Conservation (phyloP, 2,888 invertebrate species). For the Drosophila paramelanica region DNA sequence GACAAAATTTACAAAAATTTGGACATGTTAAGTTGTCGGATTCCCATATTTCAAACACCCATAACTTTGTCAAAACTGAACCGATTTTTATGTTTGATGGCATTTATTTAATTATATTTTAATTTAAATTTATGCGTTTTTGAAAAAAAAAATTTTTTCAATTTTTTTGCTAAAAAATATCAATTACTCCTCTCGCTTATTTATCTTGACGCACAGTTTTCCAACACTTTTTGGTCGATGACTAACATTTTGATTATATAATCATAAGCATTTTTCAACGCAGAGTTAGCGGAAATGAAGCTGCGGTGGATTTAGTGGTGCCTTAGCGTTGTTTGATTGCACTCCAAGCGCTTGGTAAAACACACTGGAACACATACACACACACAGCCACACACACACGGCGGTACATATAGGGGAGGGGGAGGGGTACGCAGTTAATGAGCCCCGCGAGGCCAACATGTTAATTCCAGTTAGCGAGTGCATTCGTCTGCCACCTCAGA, state of each 20-base stretch:
- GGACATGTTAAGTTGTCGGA: too few species aligned
- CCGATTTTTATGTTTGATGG: too few species aligned
- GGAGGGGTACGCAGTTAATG: conserved; percentile 59
- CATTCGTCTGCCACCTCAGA: conserved; percentile 32
- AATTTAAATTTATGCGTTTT: too few species aligned
- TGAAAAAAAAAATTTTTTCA: too few species aligned
- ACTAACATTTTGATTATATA: not conserved
- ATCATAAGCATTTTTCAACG: not conserved
- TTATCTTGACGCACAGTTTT: too few species aligned
- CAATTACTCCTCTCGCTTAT: too few species aligned
- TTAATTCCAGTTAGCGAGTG: conserved; percentile 60
- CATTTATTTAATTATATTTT: too few species aligned
- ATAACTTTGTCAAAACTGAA: too few species aligned
- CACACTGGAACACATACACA: conserved; percentile 9
- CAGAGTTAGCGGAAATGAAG: conserved; percentile 3
- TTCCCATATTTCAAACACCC: too few species aligned
- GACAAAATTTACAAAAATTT: too few species aligned
- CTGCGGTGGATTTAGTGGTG: conserved; percentile 20
- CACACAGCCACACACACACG: conserved; percentile 8
- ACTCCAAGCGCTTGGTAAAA: conserved; percentile 37
- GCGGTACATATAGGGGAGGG: conserved; percentile 5
- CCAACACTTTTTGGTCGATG: not conserved
- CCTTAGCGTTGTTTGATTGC: conserved; percentile 58
- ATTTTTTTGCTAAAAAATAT: too few species aligned
- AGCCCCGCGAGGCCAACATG: conserved; percentile 75